These are phyloP conservation scores for Asteroscopus sphinx DNA, from an alignment of 2,888 invertebrate genomes.

Conservation along the genomic window DNA sequence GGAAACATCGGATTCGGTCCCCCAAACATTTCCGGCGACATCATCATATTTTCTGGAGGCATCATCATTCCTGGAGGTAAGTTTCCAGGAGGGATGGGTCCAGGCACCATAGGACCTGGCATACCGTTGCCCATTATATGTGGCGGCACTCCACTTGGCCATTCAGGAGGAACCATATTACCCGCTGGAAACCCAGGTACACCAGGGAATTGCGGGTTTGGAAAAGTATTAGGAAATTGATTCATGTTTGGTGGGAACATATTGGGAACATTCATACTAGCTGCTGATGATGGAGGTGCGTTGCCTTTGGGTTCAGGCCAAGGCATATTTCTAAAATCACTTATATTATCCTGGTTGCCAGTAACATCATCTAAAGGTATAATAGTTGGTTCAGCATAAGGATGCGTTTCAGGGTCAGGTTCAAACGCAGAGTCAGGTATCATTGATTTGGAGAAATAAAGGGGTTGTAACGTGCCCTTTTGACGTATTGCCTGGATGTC, in stretches of 20 bases:
- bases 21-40: slow-evolving; percentile 75
- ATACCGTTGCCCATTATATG: slow-evolving; percentile 78
- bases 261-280: slow-evolving; percentile 76
- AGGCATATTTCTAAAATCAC: slow-evolving; percentile 93
- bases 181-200: slow-evolving; percentile 83
- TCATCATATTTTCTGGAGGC: slow-evolving; percentile 72
- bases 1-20: slow-evolving; percentile 59
- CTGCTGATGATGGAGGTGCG: slow-evolving; percentile 80
- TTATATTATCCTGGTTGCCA: slow-evolving; percentile 94
- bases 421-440: slow-evolving; percentile 96
- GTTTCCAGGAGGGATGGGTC: slow-evolving; percentile 72
- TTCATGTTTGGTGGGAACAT: slow-evolving; percentile 85
- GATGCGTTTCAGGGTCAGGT: slow-evolving; percentile 95
- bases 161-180: slow-evolving; percentile 78
- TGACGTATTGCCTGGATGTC: slow-evolving; percentile 96
- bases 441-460: slow-evolving; percentile 95
- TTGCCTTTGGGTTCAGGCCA: slow-evolving; percentile 96
- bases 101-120: slow-evolving; percentile 74
- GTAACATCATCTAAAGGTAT: slow-evolving; percentile 97
- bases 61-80: slow-evolving; percentile 75
- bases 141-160: slow-evolving; percentile 81
- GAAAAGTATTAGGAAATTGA: slow-evolving; percentile 84
- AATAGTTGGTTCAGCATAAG: slow-evolving; percentile 93
- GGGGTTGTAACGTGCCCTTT: slow-evolving; percentile 94
- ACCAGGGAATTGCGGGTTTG: slow-evolving; percentile 83